phyloP scores from a whole-genome alignment of 2,888 invertebrate species.

The Drosophila bunnanda region DNA sequence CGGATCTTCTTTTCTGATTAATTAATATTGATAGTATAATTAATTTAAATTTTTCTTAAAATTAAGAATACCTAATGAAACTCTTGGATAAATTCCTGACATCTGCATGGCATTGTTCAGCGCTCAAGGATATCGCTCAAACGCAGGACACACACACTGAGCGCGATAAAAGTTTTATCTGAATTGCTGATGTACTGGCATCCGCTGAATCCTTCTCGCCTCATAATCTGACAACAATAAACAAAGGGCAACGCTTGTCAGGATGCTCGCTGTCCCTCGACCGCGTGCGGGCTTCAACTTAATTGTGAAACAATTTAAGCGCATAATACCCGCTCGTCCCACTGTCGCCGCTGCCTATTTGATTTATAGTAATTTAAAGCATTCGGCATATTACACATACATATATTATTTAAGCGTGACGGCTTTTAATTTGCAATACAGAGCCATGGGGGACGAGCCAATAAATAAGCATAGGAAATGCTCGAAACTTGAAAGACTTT shows the following conservation, averaged over 20 bases:
- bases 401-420: slow-evolving; percentile 56
- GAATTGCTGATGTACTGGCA: slow-evolving; percentile 48
- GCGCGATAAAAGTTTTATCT: slow-evolving; percentile 66
- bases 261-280: background rate
- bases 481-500: slow-evolving; percentile 40
- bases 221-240: slow-evolving; percentile 71
- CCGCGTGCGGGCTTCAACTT: slow-evolving; percentile 41
- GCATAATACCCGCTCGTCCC: slow-evolving; percentile 56
- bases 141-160: background rate
- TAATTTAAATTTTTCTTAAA: background rate
- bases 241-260: slow-evolving; percentile 58
- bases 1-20: no score
- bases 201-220: slow-evolving; percentile 42
- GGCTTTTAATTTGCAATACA: slow-evolving; percentile 64
- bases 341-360: slow-evolving; percentile 37
- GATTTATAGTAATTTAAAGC: slow-evolving; percentile 68
- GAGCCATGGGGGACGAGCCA: background rate
- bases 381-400: slow-evolving; percentile 63
- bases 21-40: no score
- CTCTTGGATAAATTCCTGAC: slow-evolving; percentile 2
- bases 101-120: slow-evolving; percentile 19
- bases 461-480: slow-evolving; percentile 23
- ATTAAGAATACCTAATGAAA: background rate
- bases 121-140: background rate
- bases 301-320: slow-evolving; percentile 73